Conservation (phyloP, 1,140 invertebrate genomes). For the Medauroidea extradentata region DNA sequence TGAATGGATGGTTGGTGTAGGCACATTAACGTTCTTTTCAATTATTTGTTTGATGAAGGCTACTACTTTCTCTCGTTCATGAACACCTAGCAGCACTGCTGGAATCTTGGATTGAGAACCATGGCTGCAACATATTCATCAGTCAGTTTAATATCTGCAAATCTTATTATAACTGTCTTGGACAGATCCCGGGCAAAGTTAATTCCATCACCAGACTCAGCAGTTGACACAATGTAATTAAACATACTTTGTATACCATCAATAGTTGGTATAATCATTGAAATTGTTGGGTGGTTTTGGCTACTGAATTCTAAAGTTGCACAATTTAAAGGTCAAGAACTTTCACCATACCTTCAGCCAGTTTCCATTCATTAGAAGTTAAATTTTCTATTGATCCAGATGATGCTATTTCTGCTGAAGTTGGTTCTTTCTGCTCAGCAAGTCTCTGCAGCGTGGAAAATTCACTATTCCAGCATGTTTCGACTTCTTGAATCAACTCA, state of each 20-base stretch:
- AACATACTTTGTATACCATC: conserved; percentile 10
- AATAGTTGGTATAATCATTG: conserved; percentile 18
- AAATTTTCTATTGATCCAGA: conserved; percentile 1
- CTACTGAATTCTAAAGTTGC: conserved; percentile 19
- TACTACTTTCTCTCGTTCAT: neutral
- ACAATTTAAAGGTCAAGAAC: conserved; percentile 19
- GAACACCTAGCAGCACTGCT: neutral
- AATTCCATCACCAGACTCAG: too few relatives aligned
- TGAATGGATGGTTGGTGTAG: too few relatives aligned
- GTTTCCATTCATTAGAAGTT: conserved; percentile 6
- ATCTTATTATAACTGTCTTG: neutral
- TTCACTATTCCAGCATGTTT: conserved; percentile 4
- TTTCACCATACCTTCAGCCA: conserved; percentile 7
- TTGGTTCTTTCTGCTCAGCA: neutral
- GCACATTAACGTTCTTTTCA: conserved; percentile 3
- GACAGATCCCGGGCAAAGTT: too few relatives aligned
- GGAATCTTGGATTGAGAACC: conserved; percentile 6
- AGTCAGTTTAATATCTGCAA: conserved; percentile 7
- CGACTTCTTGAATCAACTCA: conserved; percentile 7
- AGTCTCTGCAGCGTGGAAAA: conserved; percentile 4
- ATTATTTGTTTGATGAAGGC: neutral
- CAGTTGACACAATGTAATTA: too few relatives aligned
- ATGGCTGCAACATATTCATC: neutral
- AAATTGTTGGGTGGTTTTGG: conserved; percentile 18
- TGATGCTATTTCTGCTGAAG: neutral